Base-by-base conservation (phyloP, 2,113 vertebrate genomes). In the Sinocyclocheilus anophthalmus region DNA sequence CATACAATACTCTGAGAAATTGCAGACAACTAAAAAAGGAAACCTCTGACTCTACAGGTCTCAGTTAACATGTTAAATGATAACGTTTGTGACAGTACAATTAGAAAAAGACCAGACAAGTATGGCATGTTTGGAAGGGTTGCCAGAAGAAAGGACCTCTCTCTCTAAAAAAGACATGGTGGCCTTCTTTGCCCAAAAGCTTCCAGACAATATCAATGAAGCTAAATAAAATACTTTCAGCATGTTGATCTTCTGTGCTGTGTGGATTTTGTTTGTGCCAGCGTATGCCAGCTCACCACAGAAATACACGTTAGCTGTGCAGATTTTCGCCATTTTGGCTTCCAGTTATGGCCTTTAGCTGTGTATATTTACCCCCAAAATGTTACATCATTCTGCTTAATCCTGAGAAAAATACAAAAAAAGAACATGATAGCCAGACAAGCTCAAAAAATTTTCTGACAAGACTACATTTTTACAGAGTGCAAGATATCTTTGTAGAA, bases 171-270 rank as follows among this genome's bases (percentile, higher is more conserved):
- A 30, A 2, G 2, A 30, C 30, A 30, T 30, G 30, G 72, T 93
- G 65, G 90, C 90, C 14, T 92, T 94, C 67, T 77, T 88, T 65
- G 90, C 90, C 13, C 78, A 87, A 48, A 91, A 93, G 85, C 89
- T 93, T 26, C 90, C 88, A 8, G 89, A 91, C 42, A 90, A 87
- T 79, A 92, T 93, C 79, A 94, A 94, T 76, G 90, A 93, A 82
- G 89, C 89, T 65, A 91, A 93, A 85, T 89, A 90, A 70, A 93
- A 92, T 88, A 89, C 92, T 39, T 93, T 93, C 84, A 93, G 90
- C 89, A 94, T 94, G 93, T 84, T 93, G 76, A 92, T 93, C 79
- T 91, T 93, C 85, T 93, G 88, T 53, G 65, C 85, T 26, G 90
- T 91, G 63, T 90, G 86, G 81, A 85, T 91, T n/a, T 50, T 87